Conservation (phyloP, 2,113 vertebrate genomes). For the Blennius ocellaris region DNA sequence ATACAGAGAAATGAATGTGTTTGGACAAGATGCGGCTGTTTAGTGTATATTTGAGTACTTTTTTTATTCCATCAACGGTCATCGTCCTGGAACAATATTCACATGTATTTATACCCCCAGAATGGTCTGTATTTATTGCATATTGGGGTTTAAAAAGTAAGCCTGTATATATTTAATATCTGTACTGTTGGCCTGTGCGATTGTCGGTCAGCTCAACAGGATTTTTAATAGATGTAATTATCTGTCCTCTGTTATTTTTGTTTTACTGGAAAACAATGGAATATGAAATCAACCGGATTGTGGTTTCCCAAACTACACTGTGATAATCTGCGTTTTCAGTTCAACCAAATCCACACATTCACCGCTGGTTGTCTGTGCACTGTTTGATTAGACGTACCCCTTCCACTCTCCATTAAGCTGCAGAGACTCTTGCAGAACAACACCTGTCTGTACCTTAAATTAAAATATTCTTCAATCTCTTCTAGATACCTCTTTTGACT, state of each 20-base stretch:
- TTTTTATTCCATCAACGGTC: no score
- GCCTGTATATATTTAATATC: no score
- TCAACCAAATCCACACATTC: background rate
- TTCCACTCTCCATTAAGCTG: background rate
- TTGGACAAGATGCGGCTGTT: no score
- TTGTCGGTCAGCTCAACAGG: no score
- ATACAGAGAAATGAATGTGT: no score
- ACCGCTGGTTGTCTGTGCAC: background rate
- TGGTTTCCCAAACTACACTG: background rate
- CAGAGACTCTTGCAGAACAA: background rate
- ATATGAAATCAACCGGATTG: background rate
- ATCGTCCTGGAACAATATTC: no score
- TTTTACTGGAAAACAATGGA: background rate
- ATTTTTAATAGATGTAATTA: background rate
- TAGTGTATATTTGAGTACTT: no score
- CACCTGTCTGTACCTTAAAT: background rate
- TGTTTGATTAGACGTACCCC: no score
- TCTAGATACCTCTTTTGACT: conserved; percentile 85
- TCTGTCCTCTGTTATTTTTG: background rate
- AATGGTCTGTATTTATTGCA: no score
- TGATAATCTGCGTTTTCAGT: background rate
- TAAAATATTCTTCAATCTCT: background rate
- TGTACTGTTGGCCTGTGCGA: no score
- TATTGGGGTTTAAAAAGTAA: no score
- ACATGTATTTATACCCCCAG: no score